phyloP scores from a whole-genome alignment of 2,797 vertebrate species.

The Menidia menidia region DNA sequence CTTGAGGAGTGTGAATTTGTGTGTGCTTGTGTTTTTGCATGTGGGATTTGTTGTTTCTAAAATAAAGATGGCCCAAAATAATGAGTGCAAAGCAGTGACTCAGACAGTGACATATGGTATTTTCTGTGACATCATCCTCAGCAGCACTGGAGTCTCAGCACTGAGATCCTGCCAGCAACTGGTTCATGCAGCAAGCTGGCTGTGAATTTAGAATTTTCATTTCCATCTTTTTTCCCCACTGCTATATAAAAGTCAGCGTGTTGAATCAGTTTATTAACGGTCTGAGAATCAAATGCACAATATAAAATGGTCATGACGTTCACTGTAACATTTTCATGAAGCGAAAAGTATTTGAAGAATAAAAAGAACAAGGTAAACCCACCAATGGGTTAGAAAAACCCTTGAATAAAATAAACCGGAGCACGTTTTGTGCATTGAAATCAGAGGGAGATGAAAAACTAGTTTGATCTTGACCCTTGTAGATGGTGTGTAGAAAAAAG shows the following conservation, averaged over 20 bases:
- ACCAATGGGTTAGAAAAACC: too few species aligned
- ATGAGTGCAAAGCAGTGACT: slow-evolving; percentile 71
- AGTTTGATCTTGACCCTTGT: neutral
- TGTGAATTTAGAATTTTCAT: slow-evolving; percentile 16
- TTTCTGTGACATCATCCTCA: slow-evolving; percentile 75
- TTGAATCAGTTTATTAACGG: neutral
- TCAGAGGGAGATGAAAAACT: too few species aligned
- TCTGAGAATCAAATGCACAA: neutral
- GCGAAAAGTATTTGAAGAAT: too few species aligned
- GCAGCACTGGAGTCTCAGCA: slow-evolving; percentile 46
- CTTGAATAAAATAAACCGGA: neutral
- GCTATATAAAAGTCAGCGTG: neutral
- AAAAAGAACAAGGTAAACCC: too few species aligned
- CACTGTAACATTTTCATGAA: too few species aligned
- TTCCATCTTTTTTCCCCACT: slow-evolving; percentile 6
- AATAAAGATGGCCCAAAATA: slow-evolving; percentile 72
- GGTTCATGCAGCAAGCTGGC: slow-evolving; percentile 38
- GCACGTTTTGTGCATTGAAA: neutral
- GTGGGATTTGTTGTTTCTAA: slow-evolving; percentile 62
- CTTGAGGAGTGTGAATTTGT: slow-evolving; percentile 65
- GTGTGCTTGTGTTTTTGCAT: slow-evolving; percentile 16
- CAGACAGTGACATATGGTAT: slow-evolving; percentile 79
- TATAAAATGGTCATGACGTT: neutral
- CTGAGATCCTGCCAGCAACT: slow-evolving; percentile 65
- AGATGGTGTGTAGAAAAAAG: neutral